Base-by-base conservation (phyloP, 1,140 invertebrate species). In the Sweltsa coloradensis region DNA sequence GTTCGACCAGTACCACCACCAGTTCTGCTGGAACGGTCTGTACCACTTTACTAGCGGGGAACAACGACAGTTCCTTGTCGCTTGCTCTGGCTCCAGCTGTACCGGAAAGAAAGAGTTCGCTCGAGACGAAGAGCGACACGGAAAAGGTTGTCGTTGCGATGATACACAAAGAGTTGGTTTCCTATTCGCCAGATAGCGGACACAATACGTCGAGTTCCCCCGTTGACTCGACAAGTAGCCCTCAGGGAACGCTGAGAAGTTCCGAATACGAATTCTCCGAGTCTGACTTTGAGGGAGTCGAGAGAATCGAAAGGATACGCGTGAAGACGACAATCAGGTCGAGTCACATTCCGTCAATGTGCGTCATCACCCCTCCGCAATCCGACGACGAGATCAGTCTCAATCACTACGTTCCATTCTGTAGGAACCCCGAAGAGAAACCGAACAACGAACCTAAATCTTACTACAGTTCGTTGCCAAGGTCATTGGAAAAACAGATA, bases 21-120 rank as follows among this genome's bases (percentile, higher is more conserved):
- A 90, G 86, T 56, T 90, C 87, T 5, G 85, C 86, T 31, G 87
- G 87, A 31, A 91, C 89, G 1, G 87, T 91, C 29, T 89, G 85
- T 51, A 89, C 85, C 0, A 82, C 84, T 2, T 57, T 88, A 27
- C 67, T 85, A 63, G 79, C 79, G 9, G 65, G 71, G 19, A 60
- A 61, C 16, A 43, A 51, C 7, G 64, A 64, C 31, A 75, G 73
- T 54, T 70, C 72, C 52, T 61, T 67, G 51, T 74, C 72, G n/a
- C 55, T 75, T 46, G 60, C 69, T n/a, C 65, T 70, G 21, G 73
- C 76, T 2, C 52, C 52, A 6, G 37, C 57, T 31, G 55, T 53
- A 14, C 59, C 57, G 14, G 56, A 53, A 41, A 39, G 60, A 41
- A 53, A 52, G 19, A 60, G 58, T 51, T 57, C 54, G 19, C 39